Evolutionary conservation across 2,888 invertebrate genomes (phyloP).

Genomic region (Panorpa germanica): DNA sequence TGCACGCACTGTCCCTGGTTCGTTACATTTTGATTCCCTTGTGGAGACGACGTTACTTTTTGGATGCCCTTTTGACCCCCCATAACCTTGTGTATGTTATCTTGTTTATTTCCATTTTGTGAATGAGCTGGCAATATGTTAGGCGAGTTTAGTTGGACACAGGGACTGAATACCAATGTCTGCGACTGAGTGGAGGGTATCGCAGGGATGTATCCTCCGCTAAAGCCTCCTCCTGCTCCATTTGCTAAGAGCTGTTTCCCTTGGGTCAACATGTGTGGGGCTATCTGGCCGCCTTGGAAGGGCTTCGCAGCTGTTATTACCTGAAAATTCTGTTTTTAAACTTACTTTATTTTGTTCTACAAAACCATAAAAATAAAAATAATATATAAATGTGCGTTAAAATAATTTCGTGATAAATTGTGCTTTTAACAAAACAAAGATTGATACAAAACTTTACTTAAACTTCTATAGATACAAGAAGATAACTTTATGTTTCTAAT

Average conservation of each 20-base stretch:
- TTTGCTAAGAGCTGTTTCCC: constrained; percentile 45
- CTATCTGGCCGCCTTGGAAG: constrained; percentile 58
- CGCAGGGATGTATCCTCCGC: constrained; percentile 51
- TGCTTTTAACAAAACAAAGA: constrained; percentile 5
- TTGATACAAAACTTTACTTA: not conserved
- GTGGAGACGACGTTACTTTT: constrained; percentile 14
- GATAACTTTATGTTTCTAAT: too few relatives aligned
- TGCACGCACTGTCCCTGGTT: constrained; percentile 39
- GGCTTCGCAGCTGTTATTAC: constrained; percentile 71
- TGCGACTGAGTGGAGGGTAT: constrained; percentile 62
- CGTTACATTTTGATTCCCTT: constrained; percentile 19
- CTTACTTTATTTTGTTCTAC: not conserved
- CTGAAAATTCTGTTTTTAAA: constrained; percentile 26
- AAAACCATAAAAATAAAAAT: constrained; percentile 5
- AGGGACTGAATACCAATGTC: constrained; percentile 55
- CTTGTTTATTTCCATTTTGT: constrained; percentile 34
- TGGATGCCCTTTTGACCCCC: constrained; percentile 17
- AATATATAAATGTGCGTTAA: not conserved
- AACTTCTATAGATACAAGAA: too few relatives aligned
- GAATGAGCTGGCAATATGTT: constrained; percentile 43
- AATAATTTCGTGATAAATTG: constrained; percentile 3
- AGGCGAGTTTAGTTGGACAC: constrained; percentile 48
- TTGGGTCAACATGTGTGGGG: constrained; percentile 68
- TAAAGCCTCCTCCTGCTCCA: constrained; percentile 19
- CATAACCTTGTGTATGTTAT: constrained; percentile 45